Conservation (phyloP, 2,113 vertebrate species). For the Pardalotus punctatus region DNA sequence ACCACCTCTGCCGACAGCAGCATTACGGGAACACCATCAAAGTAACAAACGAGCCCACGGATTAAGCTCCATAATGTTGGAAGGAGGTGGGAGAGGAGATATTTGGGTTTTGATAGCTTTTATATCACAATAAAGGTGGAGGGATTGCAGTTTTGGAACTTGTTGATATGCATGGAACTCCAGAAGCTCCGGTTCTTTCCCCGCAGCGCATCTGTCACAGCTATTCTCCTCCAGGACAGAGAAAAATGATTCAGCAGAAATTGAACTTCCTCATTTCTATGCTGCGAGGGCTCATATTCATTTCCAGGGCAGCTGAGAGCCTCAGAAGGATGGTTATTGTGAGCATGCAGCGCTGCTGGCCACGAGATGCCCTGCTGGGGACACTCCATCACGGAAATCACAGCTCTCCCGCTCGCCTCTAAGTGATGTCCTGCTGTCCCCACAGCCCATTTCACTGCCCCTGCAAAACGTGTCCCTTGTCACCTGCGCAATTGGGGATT, state of each 20-base stretch:
- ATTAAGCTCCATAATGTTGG: neutral
- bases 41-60: neutral
- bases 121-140: slow-evolving; percentile 29
- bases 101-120: slow-evolving; percentile 12
- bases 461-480: slow-evolving; percentile 43
- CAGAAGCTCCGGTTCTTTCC: slow-evolving; percentile 34
- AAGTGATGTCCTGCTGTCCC: slow-evolving; percentile 65
- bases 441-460: slow-evolving; percentile 52
- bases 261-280: slow-evolving; percentile 75
- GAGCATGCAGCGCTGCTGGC: slow-evolving; percentile 51
- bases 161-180: slow-evolving; percentile 59
- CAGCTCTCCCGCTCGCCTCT: slow-evolving; percentile 37
- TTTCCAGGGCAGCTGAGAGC: slow-evolving; percentile 68
- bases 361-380: slow-evolving; percentile 47
- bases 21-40: neutral
- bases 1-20: neutral
- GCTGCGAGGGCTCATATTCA: slow-evolving; percentile 67
- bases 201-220: slow-evolving; percentile 57
- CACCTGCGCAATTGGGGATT: slow-evolving; percentile 11
- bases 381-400: slow-evolving; percentile 73
- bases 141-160: slow-evolving; percentile 9
- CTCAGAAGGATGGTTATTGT: slow-evolving; percentile 72
- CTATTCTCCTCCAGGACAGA: slow-evolving; percentile 63
- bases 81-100: neutral
- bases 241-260: slow-evolving; percentile 76